Conservation (phyloP, 1,140 invertebrate species). For the Neotoxoptera formosana region DNA sequence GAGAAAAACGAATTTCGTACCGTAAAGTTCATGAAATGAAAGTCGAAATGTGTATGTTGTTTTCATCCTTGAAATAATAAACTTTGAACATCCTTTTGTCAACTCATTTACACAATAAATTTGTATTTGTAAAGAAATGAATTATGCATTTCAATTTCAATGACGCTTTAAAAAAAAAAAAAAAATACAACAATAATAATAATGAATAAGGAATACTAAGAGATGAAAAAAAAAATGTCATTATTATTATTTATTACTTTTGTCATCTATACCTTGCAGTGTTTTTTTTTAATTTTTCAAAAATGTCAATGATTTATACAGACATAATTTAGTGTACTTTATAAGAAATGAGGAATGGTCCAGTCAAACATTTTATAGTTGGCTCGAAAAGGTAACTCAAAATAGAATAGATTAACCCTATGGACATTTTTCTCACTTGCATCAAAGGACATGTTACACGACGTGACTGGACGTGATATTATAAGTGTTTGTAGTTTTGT, state of each 20-base stretch:
- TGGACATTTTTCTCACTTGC: not conserved
- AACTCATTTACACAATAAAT: slow-evolving; percentile 34
- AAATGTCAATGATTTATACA: not conserved
- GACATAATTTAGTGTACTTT: not conserved
- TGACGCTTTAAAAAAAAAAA: not conserved
- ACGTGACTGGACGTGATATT: not conserved
- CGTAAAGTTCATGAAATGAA: not conserved
- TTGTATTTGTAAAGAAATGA: not conserved
- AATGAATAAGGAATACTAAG: not conserved
- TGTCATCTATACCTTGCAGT: not conserved
- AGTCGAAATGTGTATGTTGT: not conserved
- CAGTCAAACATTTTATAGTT: not conserved
- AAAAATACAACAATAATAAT: not conserved
- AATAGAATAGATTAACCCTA: not conserved
- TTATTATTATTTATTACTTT: not conserved
- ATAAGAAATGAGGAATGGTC: not conserved
- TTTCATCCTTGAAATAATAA: not conserved
- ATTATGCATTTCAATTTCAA: slow-evolving; percentile 25
- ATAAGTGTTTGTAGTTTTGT: not conserved
- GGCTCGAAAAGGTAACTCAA: not conserved
- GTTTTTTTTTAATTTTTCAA: not conserved
- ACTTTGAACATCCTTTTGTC: not conserved
- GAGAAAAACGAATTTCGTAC: not conserved
- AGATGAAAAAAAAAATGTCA: slow-evolving; percentile 4
- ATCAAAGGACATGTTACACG: not conserved